Evolutionary conservation across 2,888 invertebrate species (phyloP), one percentile per base, ranked within the genome.

Genomic region (Caenorhabditis sp.): DNA sequence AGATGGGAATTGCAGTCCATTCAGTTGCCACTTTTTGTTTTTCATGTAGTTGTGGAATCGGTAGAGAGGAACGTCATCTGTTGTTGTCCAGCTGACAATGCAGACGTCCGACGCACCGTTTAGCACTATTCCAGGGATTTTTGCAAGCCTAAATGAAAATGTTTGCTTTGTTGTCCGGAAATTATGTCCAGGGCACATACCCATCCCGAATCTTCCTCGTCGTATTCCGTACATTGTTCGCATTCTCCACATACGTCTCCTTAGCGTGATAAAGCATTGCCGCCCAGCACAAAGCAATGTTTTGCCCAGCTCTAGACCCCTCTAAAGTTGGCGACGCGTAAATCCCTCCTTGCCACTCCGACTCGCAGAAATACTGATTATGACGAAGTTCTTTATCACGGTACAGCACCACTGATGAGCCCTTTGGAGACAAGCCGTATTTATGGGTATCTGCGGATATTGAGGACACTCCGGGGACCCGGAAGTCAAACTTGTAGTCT

Each of bases 401-500:
- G 93, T 97, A 98, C 90, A 98, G 92, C 40, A 98, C 93, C 71
- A 98, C 95, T 0, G 97, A 98, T 0, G 97, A 96, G 28, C 98
- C 99, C 93, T 99, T 99, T 0, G 98, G 98, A 0, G 98, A 95
- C 93, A 95, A 97, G 0, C 97, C 98, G 92, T 98, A 99, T 95
- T 99, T 99, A 92, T 99, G 99, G 0, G 98, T 97, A 92, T 99
- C 99, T 9, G 96, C 97, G 0, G 98, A 98, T 76, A 99, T 97
- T 91, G 97, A 98, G 0, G 96, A 95, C 0, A 99, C 97, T 0
- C 98, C 99, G 1, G 95, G 94, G 68, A 99, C 93, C 8, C 94
- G 92, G 93, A 99, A 99, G 93, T 99, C 98, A 92, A 96, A 97
- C 8, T 94, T 93, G 1, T 96, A 50, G 32, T 67, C 64, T 64